Percentiles rank a stretch among this genome's conserved stretches.
These are phyloP conservation scores for Bursaphelenchus okinawaensis DNA, from an alignment of 2,888 invertebrate species.

Conservation along the genomic window DNA sequence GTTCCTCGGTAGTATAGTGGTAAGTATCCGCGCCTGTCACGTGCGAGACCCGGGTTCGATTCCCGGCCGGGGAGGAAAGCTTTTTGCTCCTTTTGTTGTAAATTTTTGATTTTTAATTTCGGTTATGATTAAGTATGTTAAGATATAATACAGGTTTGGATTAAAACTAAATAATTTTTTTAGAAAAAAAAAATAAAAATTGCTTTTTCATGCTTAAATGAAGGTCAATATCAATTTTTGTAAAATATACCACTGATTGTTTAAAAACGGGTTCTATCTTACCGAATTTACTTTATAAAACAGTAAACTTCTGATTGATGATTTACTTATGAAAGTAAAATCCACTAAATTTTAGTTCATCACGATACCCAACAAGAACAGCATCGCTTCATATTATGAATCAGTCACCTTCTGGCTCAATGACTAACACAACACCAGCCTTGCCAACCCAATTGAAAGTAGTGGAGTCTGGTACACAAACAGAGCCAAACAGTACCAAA, in stretches of 20 bases:
- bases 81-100: neutral
- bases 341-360: neutral
- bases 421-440: neutral
- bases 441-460: conserved; percentile 1
- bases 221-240: neutral
- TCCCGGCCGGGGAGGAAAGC: conserved; percentile 9
- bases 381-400: conserved; percentile 39
- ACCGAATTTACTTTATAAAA: too few relatives aligned
- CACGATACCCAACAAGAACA: conserved; percentile 34
- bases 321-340: too few relatives aligned
- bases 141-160: too few relatives aligned
- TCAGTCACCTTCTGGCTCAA: conserved; percentile 14
- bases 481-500: conserved; percentile 29
- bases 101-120: neutral
- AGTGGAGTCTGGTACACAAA: conserved; percentile 35
- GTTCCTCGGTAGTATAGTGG: neutral
- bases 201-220: neutral
- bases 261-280: too few relatives aligned
- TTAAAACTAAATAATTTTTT: too few relatives aligned
- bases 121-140: neutral
- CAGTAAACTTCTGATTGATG: too few relatives aligned
- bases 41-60: conserved; percentile 12
- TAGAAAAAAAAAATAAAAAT: neutral
- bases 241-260: too few relatives aligned
- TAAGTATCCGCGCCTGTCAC: conserved; percentile 1